Conservation (phyloP, 37 sponge, comb jelly and placozoan species). For the Chondrosia reniformis region DNA sequence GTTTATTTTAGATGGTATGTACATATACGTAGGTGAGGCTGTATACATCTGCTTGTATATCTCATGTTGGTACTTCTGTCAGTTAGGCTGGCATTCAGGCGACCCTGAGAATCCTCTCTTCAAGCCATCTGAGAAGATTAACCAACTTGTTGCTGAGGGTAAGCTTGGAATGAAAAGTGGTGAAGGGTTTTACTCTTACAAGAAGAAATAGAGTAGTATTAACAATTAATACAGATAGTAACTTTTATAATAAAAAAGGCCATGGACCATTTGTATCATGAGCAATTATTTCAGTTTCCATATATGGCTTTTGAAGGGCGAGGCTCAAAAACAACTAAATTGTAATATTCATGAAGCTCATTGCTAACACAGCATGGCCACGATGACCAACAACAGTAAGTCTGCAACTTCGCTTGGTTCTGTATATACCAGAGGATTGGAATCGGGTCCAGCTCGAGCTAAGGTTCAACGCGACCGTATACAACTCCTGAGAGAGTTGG, state of each 20-base stretch:
- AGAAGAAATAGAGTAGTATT: conserved; percentile 31
- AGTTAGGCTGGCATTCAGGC: conserved; percentile 79
- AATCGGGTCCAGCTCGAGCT: background rate
- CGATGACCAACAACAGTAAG: too few species aligned
- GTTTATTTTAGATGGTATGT: conserved; percentile 86
- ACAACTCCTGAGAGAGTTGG: conserved; percentile 43
- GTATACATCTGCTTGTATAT: conserved; percentile 27
- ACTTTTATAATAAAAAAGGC: too few species aligned
- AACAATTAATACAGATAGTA: background rate
- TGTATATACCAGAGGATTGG: background rate
- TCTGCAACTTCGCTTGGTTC: too few species aligned
- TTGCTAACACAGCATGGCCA: too few species aligned
- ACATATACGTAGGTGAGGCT: conserved; percentile 15
- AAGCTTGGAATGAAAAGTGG: conserved; percentile 91
- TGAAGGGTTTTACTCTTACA: conserved; percentile 87
- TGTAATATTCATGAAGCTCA: too few species aligned
- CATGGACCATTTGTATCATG: too few species aligned
- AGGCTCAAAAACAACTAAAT: too few species aligned
- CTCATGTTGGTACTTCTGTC: conserved; percentile 24
- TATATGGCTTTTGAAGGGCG: too few species aligned
- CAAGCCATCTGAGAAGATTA: conserved; percentile 55
- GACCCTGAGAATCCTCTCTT: conserved; percentile 87
- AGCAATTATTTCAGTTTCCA: too few species aligned
- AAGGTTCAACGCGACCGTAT: conserved; percentile 32
- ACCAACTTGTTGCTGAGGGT: conserved; percentile 80